phyloP scores from a whole-genome alignment of 2,797 vertebrate species.

The Lepus townsendii region DNA sequence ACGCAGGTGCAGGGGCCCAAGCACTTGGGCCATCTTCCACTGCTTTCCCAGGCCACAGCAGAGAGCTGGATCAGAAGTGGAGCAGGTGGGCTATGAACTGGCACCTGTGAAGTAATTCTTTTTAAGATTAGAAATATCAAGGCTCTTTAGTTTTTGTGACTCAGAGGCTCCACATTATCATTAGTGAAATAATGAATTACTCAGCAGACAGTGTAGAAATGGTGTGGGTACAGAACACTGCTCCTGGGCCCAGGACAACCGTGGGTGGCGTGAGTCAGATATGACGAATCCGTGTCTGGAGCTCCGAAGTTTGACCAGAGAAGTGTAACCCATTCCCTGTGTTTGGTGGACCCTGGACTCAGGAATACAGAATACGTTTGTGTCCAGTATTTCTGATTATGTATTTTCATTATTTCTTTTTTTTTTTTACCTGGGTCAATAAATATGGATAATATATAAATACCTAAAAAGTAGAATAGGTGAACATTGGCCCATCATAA shows the following conservation, averaged over 20 bases:
- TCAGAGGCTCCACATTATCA: background rate
- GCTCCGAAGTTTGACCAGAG: background rate
- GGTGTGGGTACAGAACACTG: background rate
- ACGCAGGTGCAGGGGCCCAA: too few species aligned
- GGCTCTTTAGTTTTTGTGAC: background rate
- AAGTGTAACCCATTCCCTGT: background rate
- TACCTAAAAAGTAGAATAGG: background rate
- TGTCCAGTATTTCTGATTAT: background rate
- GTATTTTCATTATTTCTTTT: background rate
- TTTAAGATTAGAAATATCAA: background rate
- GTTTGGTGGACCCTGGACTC: background rate
- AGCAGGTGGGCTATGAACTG: too few species aligned
- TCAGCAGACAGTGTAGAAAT: background rate
- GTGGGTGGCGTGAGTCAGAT: background rate
- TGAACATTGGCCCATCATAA: background rate
- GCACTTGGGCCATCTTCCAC: too few species aligned
- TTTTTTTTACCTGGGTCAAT: background rate
- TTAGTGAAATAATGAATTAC: background rate
- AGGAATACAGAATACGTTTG: background rate
- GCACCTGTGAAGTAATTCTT: background rate
- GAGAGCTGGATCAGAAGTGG: too few species aligned
- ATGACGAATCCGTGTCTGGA: background rate
- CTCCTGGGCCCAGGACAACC: background rate
- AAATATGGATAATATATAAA: background rate
- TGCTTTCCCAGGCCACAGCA: too few species aligned